A percentile compares a stretch with the other conserved stretches of the same genome.
phyloP scores from a whole-genome alignment of 30 jellyfish, hydroid and myxozoan species.

The Cassiopea xamachana region DNA sequence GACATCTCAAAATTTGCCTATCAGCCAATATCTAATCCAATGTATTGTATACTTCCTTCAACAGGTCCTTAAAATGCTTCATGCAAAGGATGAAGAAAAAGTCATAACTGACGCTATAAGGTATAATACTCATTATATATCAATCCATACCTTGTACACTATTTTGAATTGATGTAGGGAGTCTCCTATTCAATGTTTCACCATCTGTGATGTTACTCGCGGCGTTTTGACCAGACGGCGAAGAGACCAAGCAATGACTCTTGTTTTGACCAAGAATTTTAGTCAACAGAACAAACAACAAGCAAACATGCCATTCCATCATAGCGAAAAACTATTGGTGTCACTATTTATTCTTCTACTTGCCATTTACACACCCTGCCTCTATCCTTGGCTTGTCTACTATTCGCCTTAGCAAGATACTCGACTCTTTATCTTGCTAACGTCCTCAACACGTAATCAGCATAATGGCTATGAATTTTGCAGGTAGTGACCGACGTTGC shows the following conservation, averaged over 20 bases:
- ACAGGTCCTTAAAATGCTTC: no score
- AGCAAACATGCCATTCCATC: conserved; percentile 7
- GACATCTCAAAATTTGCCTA: no score
- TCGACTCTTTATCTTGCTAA: neutral
- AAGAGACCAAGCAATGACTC: neutral
- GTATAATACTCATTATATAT: no score
- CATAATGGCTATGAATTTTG: neutral
- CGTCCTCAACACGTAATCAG: neutral
- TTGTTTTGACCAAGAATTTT: neutral
- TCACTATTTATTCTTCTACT: neutral
- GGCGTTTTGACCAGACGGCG: conserved; percentile 8
- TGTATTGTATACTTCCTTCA: no score
- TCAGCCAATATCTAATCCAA: no score
- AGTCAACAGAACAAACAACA: neutral
- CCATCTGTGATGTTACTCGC: conserved; percentile 9
- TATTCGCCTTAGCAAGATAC: neutral
- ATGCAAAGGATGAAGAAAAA: no score
- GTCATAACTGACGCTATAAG: neutral
- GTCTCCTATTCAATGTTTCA: neutral
- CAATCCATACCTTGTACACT: neutral
- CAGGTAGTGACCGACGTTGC: neutral
- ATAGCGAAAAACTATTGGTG: neutral
- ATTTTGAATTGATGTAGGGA: neutral
- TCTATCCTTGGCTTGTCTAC: neutral
- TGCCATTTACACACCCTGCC: neutral